phyloP scores from a whole-genome alignment of 2,888 invertebrate species.

The Acrobasis consociella region DNA sequence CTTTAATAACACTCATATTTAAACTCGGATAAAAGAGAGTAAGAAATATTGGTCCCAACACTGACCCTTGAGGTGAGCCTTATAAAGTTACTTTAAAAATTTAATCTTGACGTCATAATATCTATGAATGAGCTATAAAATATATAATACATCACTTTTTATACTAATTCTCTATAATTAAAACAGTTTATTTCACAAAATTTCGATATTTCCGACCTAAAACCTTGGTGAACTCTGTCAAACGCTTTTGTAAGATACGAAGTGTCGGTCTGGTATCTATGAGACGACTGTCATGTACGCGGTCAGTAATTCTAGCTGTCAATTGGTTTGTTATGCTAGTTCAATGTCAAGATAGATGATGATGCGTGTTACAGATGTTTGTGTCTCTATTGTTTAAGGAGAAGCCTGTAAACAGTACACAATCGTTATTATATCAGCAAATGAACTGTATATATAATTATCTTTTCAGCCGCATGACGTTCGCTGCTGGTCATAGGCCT shows the following conservation, averaged over 20 bases:
- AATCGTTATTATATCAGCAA: background rate
- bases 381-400: slow-evolving; percentile 35
- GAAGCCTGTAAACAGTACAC: slow-evolving; percentile 21
- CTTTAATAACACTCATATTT: background rate
- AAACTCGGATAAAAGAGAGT: background rate
- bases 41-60: slow-evolving; percentile 17
- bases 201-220: background rate
- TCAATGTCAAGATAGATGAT: slow-evolving; percentile 55
- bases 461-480: no score
- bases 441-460: no score
- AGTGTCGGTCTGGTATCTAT: slow-evolving; percentile 26
- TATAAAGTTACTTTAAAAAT: background rate
- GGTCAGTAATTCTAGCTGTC: slow-evolving; percentile 36
- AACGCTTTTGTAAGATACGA: slow-evolving; percentile 25
- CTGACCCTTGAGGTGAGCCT: slow-evolving; percentile 20
- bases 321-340: slow-evolving; percentile 39
- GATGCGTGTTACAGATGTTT: slow-evolving; percentile 39
- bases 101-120: background rate
- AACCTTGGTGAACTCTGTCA: slow-evolving; percentile 7
- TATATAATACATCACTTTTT: no score
- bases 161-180: no score
- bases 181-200: background rate
- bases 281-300: slow-evolving; percentile 36
- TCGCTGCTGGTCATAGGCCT: no score
- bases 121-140: background rate